phyloP scores from a whole-genome alignment of 2,888 invertebrate species.

The Parasteatoda lunata region DNA sequence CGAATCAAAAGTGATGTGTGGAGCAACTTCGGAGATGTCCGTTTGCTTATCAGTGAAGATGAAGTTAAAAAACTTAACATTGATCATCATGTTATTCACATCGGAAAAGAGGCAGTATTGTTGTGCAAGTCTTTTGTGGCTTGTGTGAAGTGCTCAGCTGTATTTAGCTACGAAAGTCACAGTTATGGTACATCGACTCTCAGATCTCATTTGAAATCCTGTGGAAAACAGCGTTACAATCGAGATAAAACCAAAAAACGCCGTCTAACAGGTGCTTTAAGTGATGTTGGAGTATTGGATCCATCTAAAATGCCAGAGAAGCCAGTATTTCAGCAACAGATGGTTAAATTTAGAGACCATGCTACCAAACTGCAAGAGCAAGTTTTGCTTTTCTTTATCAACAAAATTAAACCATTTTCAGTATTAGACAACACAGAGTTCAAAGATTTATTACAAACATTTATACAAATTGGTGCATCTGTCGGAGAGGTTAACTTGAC shows the following conservation, averaged over 20 bases:
- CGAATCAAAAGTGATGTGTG: conserved; percentile 64
- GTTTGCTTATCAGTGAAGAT: conserved; percentile 52
- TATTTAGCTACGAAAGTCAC: conserved; percentile 68
- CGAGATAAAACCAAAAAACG: conserved; percentile 41
- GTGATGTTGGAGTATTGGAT: conserved; percentile 41
- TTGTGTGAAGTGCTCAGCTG: conserved; percentile 62
- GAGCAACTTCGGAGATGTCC: conserved; percentile 65
- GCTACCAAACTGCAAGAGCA: conserved; percentile 61
- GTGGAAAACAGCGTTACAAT: conserved; percentile 60
- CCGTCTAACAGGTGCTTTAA: conserved; percentile 39
- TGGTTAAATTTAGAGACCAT: conserved; percentile 64
- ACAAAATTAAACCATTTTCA: conserved; percentile 53
- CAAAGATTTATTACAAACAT: conserved; percentile 58
- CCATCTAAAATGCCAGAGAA: conserved; percentile 45
- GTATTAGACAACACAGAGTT: conserved; percentile 56
- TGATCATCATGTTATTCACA: conserved; percentile 55
- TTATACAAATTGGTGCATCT: conserved; percentile 49
- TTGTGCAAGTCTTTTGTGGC: conserved; percentile 66
- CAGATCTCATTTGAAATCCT: conserved; percentile 58
- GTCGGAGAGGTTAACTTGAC: conserved; percentile 51
- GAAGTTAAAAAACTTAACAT: conserved; percentile 57
- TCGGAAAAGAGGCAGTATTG: conserved; percentile 53
- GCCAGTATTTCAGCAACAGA: conserved; percentile 61
- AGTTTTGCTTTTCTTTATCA: conserved; percentile 53
- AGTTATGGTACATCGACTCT: conserved; percentile 66